These are phyloP conservation scores for Eufriesea mexicana DNA, from an alignment of 1,140 invertebrate species.

Conservation along the genomic window DNA sequence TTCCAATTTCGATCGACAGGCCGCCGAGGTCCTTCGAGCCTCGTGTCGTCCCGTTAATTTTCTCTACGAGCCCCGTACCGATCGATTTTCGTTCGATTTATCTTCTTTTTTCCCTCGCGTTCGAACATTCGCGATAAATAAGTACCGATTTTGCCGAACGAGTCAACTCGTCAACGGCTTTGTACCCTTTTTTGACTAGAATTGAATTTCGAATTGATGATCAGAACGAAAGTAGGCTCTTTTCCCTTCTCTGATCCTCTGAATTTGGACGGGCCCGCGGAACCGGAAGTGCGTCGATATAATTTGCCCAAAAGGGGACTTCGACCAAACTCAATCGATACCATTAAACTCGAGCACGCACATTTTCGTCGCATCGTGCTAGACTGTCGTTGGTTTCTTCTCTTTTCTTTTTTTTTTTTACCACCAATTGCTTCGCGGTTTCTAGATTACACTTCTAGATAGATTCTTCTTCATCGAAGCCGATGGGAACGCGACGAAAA, in stretches of 20 bases:
- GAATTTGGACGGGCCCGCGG: constrained; percentile 59
- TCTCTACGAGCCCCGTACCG: constrained; percentile 2
- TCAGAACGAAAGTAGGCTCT: constrained; percentile 39
- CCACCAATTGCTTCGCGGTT: constrained; percentile 44
- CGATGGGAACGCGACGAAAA: constrained; percentile 55
- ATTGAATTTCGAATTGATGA: constrained; percentile 79
- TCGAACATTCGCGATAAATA: constrained; percentile 70
- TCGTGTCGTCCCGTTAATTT: background rate
- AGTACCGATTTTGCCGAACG: constrained; percentile 78
- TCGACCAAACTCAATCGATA: constrained; percentile 81
- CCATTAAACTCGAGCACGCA: constrained; percentile 72
- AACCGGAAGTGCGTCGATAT: constrained; percentile 80
- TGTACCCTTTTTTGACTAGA: constrained; percentile 82
- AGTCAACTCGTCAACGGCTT: constrained; percentile 70
- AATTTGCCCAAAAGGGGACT: constrained; percentile 82
- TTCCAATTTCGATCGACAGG: constrained; percentile 14
- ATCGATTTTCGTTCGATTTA: constrained; percentile 26
- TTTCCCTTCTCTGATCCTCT: background rate
- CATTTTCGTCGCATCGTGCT: constrained; percentile 64
- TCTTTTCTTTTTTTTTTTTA: background rate
- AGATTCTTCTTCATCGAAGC: constrained; percentile 24
- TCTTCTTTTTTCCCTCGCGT: constrained; percentile 21
- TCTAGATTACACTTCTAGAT: constrained; percentile 13
- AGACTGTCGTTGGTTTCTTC: constrained; percentile 2
- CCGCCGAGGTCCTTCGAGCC: background rate